Evolutionary conservation across 2,797 vertebrate genomes (phyloP).

Genomic region (Phyllotis vaccarum): DNA sequence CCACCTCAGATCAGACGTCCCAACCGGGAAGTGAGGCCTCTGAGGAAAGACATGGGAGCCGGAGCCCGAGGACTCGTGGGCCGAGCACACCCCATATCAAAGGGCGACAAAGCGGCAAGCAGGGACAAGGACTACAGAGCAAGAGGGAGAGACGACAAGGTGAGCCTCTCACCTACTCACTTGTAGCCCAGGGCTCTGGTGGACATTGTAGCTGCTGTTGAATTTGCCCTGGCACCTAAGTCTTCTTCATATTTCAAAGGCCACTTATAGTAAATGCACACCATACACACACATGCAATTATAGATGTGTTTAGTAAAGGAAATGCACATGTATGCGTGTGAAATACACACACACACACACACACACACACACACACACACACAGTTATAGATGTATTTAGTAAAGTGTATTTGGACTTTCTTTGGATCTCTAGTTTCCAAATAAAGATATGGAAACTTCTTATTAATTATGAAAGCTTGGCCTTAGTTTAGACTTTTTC

Average conservation of each 20-base stretch:
- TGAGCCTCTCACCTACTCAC: slow-evolving; percentile 72
- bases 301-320: too few species aligned
- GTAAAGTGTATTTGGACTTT: not conserved
- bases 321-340: too few species aligned
- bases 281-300: not conserved
- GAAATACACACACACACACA: not conserved
- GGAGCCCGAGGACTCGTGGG: slow-evolving; percentile 91
- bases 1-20: slow-evolving; percentile 93
- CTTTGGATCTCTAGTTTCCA: too few species aligned
- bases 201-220: not conserved
- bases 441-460: too few species aligned
- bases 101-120: slow-evolving; percentile 90
- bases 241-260: slow-evolving; percentile 46
- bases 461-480: too few species aligned
- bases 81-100: slow-evolving; percentile 90
- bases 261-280: not conserved
- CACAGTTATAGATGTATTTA: too few species aligned
- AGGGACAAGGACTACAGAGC: slow-evolving; percentile 89
- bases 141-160: slow-evolving; percentile 95
- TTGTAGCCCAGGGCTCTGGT: not conserved
- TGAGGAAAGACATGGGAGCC: slow-evolving; percentile 93
- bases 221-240: slow-evolving; percentile 4
- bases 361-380: too few species aligned
- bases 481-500: too few species aligned
- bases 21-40: slow-evolving; percentile 90